A percentile compares a stretch with the other conserved stretches of the same genome.
Evolutionary conservation across 2,888 invertebrate species (phyloP).

Genomic region (Chrysomela aeneicollis): DNA sequence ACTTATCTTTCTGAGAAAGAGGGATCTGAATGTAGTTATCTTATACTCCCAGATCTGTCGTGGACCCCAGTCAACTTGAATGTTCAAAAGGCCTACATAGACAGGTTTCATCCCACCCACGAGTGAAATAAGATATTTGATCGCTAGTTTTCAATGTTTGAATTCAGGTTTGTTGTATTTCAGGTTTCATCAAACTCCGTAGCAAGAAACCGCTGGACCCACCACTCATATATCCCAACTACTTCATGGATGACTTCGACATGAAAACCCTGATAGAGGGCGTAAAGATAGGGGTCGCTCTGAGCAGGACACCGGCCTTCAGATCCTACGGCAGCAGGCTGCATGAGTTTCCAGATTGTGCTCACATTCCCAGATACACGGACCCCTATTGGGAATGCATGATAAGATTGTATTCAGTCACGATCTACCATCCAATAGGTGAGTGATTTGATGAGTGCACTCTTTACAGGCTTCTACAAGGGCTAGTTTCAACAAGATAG

Average conservation of each 20-base stretch:
- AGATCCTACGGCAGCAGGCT: conserved; percentile 75
- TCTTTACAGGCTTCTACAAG: too few species aligned
- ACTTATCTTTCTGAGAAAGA: too few species aligned
- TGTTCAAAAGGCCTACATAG: too few species aligned
- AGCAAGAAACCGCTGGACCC: conserved; percentile 87
- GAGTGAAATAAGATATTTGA: too few species aligned
- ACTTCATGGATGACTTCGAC: conserved; percentile 83
- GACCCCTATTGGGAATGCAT: conserved; percentile 89
- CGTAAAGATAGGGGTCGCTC: conserved; percentile 81
- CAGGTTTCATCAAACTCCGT: conserved; percentile 71
- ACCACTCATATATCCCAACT: conserved; percentile 92
- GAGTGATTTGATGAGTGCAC: too few species aligned
- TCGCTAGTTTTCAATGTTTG: too few species aligned
- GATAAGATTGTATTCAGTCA: conserved; percentile 82
- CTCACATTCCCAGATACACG: conserved; percentile 70
- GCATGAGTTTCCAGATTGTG: conserved; percentile 82
- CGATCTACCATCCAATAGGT: conserved; percentile 83
- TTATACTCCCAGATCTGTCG: too few species aligned
- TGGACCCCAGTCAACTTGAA: too few species aligned
- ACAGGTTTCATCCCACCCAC: too few species aligned
- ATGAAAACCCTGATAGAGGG: conserved; percentile 83
- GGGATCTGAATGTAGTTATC: too few species aligned
- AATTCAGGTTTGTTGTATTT: not conserved
- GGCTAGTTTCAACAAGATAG: too few species aligned
- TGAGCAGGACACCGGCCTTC: conserved; percentile 83